Conservation (phyloP, 2,888 invertebrate species). For the Carabus problematicus region DNA sequence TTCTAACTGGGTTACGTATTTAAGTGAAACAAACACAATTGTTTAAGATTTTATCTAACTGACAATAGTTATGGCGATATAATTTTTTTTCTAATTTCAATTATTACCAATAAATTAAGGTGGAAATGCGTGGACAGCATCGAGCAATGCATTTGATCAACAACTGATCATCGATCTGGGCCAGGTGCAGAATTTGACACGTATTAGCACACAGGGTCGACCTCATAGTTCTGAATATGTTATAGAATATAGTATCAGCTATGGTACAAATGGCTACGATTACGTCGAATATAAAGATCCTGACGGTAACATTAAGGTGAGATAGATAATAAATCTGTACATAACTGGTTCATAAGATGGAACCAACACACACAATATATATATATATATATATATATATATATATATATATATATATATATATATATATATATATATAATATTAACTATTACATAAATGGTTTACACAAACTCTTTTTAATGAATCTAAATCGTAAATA, state of each 20-base stretch:
- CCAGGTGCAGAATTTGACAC: conserved; percentile 84
- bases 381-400: not conserved
- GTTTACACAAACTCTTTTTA: too few relatives aligned
- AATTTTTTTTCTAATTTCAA: not conserved
- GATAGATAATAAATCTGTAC: conserved; percentile 42
- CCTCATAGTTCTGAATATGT: conserved; percentile 91
- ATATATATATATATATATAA: conserved; percentile 2
- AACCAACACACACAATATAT: too few relatives aligned
- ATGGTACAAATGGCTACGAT: conserved; percentile 89
- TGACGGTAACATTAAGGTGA: conserved; percentile 90
- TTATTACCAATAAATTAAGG: conserved; percentile 65
- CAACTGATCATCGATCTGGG: conserved; percentile 90
- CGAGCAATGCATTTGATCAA: conserved; percentile 91
- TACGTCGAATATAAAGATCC: conserved; percentile 89
- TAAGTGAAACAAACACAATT: too few relatives aligned
- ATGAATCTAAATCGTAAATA: too few relatives aligned
- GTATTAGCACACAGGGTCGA: conserved; percentile 89
- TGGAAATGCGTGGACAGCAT: conserved; percentile 91
- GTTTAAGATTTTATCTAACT: too few relatives aligned
- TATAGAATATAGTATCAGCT: conserved; percentile 92
- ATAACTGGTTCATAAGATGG: not conserved
- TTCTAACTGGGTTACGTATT: too few relatives aligned
- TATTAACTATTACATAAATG: too few relatives aligned
- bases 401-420: conserved; percentile 3
- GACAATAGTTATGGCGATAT: too few relatives aligned